A percentile compares a stretch with the other conserved stretches of the same genome.
phyloP scores from a whole-genome alignment of 1,140 invertebrate species.

The Drosophila parabipectinata region DNA sequence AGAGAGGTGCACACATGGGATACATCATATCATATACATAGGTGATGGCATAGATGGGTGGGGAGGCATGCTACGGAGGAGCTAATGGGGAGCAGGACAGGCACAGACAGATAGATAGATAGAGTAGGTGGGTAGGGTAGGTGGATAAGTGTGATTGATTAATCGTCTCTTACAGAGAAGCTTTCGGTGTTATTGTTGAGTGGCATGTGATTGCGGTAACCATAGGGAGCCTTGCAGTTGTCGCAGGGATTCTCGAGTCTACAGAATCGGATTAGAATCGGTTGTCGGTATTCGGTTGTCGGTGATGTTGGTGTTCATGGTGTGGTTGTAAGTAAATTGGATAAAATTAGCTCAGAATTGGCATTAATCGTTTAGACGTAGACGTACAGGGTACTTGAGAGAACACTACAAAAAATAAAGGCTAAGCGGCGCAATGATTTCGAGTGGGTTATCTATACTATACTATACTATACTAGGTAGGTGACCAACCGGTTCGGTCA shows the following conservation, averaged over 20 bases:
- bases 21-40: conserved; percentile 6
- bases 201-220: conserved; percentile 87
- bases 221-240: conserved; percentile 86
- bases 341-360: conserved; percentile 34
- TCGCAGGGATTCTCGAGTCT: conserved; percentile 84
- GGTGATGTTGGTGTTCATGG: conserved; percentile 33
- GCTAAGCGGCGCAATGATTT: conserved; percentile 10
- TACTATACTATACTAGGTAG: not conserved
- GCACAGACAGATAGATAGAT: not conserved
- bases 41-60: not conserved
- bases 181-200: conserved; percentile 85
- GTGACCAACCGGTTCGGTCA: not conserved
- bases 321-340: conserved; percentile 59
- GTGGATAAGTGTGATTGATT: conserved; percentile 13
- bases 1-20: conserved; percentile 13
- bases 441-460: not conserved
- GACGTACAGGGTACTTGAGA: not conserved
- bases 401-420: not conserved
- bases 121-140: conserved; percentile 4
- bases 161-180: conserved; percentile 85
- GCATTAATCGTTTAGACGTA: conserved; percentile 20
- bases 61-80: conserved; percentile 5
- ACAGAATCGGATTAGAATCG: conserved; percentile 9
- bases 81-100: not conserved
- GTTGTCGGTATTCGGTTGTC: conserved; percentile 8